Base-by-base conservation (phyloP, 2,113 vertebrate species). In the Hystrix cristata region DNA sequence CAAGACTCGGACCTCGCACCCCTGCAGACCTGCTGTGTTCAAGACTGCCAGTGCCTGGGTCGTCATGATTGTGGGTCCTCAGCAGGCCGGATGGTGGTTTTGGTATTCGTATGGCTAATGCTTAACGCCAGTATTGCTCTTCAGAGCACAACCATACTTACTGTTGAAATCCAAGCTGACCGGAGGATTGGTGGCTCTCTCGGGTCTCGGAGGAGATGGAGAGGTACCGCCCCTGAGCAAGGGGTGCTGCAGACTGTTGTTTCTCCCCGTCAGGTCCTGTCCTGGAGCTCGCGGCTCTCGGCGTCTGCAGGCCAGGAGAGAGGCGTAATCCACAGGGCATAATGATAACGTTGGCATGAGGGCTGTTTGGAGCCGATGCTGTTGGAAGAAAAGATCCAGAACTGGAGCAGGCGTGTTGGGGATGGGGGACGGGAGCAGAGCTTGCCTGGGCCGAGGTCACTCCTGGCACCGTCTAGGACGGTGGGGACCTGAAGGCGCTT, bases 121-220 rank as follows among this genome's bases (percentile, higher is more conserved):
- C n/a, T 74, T 57, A 64, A 43, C 60, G 91, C 90, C 55, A 74
- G 11, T 87, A 27, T 62, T 84, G 60, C 91, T 83, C 12, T 91
- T 79, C 15, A 48, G 76, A 81, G n/a, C 55, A 34, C 76, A 86
- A 34, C 72, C 43, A 9, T 71, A 55, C n/a, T 85, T 81, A 21
- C 23, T 38, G 55, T 67, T 46, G 80, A 76, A 85, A 62, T 76
- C 62, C 79, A 82, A 13, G 65, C 59, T 62, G 29, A 31, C 69
- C 29, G 81, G 62, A 87, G 80, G 48, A 46, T 84, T 38, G 57
- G 23, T 31, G 14, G 65, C 34, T n/a, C 25, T 81, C 31, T 74
- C 29, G 60, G 43, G 59, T 29, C 78, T 81, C 0, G 1, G 69
- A 5, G 76, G 65, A 93, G 14, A 3, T 18, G 55, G 25, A 21